Percentiles rank a stretch among this genome's conserved stretches.
Conservation (phyloP, 2,113 vertebrate species). For the Sturnira hondurensis region DNA sequence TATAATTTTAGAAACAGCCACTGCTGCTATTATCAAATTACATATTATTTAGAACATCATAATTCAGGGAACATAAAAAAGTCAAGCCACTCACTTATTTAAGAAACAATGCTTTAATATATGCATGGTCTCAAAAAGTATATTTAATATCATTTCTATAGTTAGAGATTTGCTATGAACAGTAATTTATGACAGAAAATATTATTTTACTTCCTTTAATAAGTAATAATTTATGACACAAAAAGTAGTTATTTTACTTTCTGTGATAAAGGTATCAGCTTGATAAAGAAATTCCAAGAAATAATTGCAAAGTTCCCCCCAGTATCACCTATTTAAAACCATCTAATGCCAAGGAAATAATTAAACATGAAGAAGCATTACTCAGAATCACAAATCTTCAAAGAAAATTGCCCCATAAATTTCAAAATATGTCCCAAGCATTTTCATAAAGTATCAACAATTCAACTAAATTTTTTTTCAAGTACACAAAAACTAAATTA, state of each 20-base stretch:
- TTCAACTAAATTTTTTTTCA: neutral
- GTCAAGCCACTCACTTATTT: neutral
- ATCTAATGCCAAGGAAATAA: neutral
- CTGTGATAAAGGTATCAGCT: neutral
- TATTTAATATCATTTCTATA: neutral
- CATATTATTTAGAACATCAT: neutral
- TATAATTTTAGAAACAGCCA: constrained; percentile 7
- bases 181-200: neutral
- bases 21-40: constrained; percentile 3
- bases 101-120: neutral
- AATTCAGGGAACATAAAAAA: neutral
- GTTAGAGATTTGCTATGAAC: neutral
- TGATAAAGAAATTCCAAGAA: constrained; percentile 6
- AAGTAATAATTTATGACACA: neutral
- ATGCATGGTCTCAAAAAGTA: neutral
- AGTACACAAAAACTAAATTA: neutral
- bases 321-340: neutral
- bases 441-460: constrained; percentile 2
- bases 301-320: neutral
- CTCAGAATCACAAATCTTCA: neutral
- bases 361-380: neutral
- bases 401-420: neutral
- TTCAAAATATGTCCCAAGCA: neutral
- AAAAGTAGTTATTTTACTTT: neutral
- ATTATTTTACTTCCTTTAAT: neutral